phyloP scores from a whole-genome alignment of 2,888 invertebrate genomes.

The Lochmaea capreae region DNA sequence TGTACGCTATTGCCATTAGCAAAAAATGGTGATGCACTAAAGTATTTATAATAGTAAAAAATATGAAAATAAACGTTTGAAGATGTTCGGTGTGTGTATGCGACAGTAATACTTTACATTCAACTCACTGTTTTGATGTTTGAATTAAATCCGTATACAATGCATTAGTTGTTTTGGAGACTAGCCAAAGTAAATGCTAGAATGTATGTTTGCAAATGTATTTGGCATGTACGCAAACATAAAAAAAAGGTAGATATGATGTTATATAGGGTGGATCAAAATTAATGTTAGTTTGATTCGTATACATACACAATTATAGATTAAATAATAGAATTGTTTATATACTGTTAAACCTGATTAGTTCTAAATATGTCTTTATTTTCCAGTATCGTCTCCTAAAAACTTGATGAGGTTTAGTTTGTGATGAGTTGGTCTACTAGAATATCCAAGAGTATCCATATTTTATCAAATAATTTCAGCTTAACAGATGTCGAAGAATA shows the following conservation, averaged over 20 bases:
- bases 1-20: not conserved
- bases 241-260: slow-evolving; percentile 5
- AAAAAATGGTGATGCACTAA: not conserved
- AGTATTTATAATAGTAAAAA: not conserved
- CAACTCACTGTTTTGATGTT: slow-evolving; percentile 24
- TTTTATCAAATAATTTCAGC: no score
- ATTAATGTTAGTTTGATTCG: no score
- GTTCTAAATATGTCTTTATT: no score
- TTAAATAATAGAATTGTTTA: no score
- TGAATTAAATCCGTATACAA: slow-evolving; percentile 20
- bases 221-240: slow-evolving; percentile 7
- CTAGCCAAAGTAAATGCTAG: slow-evolving; percentile 20
- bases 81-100: not conserved
- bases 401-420: no score
- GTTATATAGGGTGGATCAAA: not conserved
- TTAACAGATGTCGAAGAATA: no score
- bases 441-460: no score
- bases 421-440: no score
- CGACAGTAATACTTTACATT: slow-evolving; percentile 3
- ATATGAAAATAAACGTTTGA: not conserved
- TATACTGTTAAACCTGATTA: no score
- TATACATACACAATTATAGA: no score
- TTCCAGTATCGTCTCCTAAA: no score
- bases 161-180: slow-evolving; percentile 23
- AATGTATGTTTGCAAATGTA: slow-evolving; percentile 23